Base-by-base conservation (phyloP, 37 sponge, comb jelly and placozoan genomes). In the Aplysina aerophoba region DNA sequence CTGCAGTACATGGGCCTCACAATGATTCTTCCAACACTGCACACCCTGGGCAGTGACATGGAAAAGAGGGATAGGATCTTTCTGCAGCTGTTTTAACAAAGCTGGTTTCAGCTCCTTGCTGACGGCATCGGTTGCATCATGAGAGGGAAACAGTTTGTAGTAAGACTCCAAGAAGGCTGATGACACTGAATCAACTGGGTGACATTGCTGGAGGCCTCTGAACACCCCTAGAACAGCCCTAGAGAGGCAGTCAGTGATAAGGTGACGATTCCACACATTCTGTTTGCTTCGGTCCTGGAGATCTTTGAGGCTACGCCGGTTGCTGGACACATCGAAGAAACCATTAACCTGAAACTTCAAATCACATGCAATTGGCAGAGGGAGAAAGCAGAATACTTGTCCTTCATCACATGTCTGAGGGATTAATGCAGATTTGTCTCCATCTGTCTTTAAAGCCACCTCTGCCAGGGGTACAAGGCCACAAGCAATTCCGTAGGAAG, bases 321-420 rank as follows among this genome's bases (percentile, higher is more conserved):
- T 85, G 14, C 59, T 80, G 15, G 88, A 67, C 1, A 91, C 55
- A 55, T 85, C 85, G 81, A 91, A 91, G 72, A 57, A 87, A 5
- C 92, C 92, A 85, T 85, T 91, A 13, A 87, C 40, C 16, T 84
- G 82, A 50, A 87, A 91, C 13, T 50, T 61, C 55, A 86, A 58
- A 21, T 63, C 80, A 71, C 73, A 82, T 22, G 38, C 6, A 21
- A 82, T 73, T 66, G 92, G 92, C 16, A 91, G 83, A 27, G 92
- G 92, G 31, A 91, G 78, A 41, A 91, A 91, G 55, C 92, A 91
- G 64, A 91, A 91, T n/a, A 85, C 15, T 1, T 56, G 36, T 25
- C 88, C 92, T 24, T 27, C 36, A n/a, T n/a, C 50, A 3, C 25
- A 28, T 30, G 40, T 64, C 16, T 80, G 21, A 35, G 89, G 89